These are phyloP conservation scores for Sebastes hubbsi DNA, from an alignment of 2,797 vertebrate species.

Conservation along the genomic window DNA sequence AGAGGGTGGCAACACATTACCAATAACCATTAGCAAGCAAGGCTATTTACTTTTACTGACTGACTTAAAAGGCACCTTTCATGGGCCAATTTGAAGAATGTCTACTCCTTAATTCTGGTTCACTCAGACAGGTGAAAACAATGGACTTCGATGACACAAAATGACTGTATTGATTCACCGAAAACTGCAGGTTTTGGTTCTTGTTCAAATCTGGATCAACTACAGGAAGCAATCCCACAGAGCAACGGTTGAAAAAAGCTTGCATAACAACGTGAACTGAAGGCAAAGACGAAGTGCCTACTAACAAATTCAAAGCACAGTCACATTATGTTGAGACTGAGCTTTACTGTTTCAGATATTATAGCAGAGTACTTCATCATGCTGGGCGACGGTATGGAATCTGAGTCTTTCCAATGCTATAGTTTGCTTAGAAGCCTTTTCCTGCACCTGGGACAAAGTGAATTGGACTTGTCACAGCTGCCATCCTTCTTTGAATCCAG, in stretches of 20 bases:
- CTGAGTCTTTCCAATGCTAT: background rate
- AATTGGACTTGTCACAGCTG: conserved; percentile 15
- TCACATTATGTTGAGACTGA: background rate
- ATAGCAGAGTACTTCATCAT: background rate
- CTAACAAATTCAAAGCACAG: background rate
- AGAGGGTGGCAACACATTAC: conserved; percentile 7
- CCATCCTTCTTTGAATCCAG: conserved; percentile 5
- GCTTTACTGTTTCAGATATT: background rate
- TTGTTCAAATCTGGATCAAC: background rate
- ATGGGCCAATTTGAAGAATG: background rate
- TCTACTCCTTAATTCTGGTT: background rate
- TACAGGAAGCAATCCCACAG: background rate
- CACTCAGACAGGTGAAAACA: background rate
- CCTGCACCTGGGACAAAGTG: background rate
- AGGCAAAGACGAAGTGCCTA: background rate
- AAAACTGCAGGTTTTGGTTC: background rate
- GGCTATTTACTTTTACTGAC: background rate
- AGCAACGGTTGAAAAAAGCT: background rate
- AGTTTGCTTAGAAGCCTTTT: background rate
- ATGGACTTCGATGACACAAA: background rate
- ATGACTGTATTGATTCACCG: background rate
- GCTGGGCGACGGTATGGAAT: background rate
- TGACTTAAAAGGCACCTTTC: background rate
- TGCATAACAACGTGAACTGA: background rate
- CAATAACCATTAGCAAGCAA: conserved; percentile 13